A percentile compares a stretch with the other conserved stretches of the same genome.
These are phyloP conservation scores for Pseudococcus jackbeardsleyi DNA, from an alignment of 2,888 invertebrate genomes.

Conservation along the genomic window DNA sequence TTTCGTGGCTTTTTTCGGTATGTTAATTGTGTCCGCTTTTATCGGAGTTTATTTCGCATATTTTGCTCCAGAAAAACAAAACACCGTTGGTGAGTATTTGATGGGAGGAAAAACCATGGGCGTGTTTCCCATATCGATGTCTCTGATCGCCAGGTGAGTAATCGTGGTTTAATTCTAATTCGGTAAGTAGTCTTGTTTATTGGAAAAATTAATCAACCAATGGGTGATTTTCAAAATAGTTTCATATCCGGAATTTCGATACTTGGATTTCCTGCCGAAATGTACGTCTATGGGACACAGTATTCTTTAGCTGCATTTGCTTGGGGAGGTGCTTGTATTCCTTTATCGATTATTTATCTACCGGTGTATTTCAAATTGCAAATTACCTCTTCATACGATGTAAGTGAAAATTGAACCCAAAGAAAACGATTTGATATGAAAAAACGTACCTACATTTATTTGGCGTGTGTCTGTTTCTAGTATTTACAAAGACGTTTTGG, in stretches of 20 bases:
- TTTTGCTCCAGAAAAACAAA: conserved; percentile 75
- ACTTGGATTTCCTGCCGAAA: conserved; percentile 81
- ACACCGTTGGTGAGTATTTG: conserved; percentile 80
- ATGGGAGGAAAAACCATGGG: conserved; percentile 84
- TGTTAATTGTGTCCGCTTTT: conserved; percentile 56
- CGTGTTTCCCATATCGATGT: conserved; percentile 83
- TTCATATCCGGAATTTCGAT: conserved; percentile 82
- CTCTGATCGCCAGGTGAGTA: conserved; percentile 80
- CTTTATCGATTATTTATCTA: conserved; percentile 78
- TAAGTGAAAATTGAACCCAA: conserved; percentile 70
- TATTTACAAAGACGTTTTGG: conserved; percentile 15
- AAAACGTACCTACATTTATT: not conserved
- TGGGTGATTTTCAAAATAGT: conserved; percentile 70
- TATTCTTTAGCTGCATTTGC: conserved; percentile 78
- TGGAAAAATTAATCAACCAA: not conserved
- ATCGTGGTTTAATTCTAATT: not conserved
- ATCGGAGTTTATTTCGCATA: conserved; percentile 64
- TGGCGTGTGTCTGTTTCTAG: conserved; percentile 74
- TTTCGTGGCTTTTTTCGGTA: conserved; percentile 44
- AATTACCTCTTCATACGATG: conserved; percentile 83
- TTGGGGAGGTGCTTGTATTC: conserved; percentile 77
- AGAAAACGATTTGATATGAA: not conserved
- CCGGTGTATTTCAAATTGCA: conserved; percentile 82
- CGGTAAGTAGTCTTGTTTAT: too few species aligned
- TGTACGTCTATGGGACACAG: conserved; percentile 83